Evolutionary conservation across 1,140 invertebrate species (phyloP), one percentile per base, ranked within the genome.

Genomic region (Grapholita molesta): DNA sequence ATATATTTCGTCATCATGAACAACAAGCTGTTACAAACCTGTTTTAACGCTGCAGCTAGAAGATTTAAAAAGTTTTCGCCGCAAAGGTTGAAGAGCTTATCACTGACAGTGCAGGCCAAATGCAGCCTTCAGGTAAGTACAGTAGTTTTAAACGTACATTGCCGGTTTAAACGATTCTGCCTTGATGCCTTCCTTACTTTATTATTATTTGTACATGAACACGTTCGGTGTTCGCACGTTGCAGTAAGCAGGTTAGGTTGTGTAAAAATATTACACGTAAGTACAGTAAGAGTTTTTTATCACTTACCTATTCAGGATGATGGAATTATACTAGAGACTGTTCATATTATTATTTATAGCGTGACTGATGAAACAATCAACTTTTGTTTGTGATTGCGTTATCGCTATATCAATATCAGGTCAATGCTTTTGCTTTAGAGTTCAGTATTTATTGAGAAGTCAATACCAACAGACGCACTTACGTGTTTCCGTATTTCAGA

Each of bases 381-480:
- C 68, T 79, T 79, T 82, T 86, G 81, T 85, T 86, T 83, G 68
- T 76, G 73, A 82, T 88, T 89, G 82, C 83, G 78, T 79, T 85
- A 82, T 76, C 69, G 66, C 35, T 64, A 82, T 84, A 86, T 80
- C 78, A 79, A 53, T 66, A 67, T 77, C 66, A 78, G 83, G 83
- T 86, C 85, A 85, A 70, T 68, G 68, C 67, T 74, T 76, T 25
- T 12, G 24, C 24, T 61, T 28, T 12, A 30, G 18, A 61, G 24
- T 4, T 30, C 55, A 61, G 55, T 61, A 25, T 61, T 28, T 1
- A 61, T 28, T 61, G 25, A 61, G 28, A n/a, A 15, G 25, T n/a
- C 24, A 30, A 61, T 0, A 11, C 28, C 3, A 18, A 28, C 30
- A 61, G 55, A 61, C 55, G n/a, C 15, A 61, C 21, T 55, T 2